Evolutionary conservation across 1,140 invertebrate genomes (phyloP).

Genomic region (Formica selysi): DNA sequence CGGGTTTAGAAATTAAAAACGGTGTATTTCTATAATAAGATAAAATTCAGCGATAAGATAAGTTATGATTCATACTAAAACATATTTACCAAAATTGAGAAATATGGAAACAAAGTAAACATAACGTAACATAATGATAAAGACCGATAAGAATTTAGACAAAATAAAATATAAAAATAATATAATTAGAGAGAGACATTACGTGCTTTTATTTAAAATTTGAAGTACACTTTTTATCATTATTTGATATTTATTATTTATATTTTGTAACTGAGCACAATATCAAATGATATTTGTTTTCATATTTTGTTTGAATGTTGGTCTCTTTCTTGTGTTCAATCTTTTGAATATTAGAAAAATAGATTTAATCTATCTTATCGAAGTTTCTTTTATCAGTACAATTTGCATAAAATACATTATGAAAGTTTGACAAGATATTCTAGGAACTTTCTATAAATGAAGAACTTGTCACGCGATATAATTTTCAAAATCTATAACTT

Average conservation of each 20-base stretch:
- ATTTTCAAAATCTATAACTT: constrained; percentile 13
- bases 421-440: neutral
- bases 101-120: neutral
- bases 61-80: neutral
- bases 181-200: neutral
- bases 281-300: no score
- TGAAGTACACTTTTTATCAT: neutral
- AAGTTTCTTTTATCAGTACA: no score
- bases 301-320: no score
- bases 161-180: neutral
- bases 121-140: neutral
- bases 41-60: no score
- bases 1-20: neutral
- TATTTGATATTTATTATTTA: neutral
- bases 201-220: neutral
- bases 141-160: neutral
- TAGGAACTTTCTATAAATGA: constrained; percentile 1
- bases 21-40: neutral
- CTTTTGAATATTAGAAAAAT: no score
- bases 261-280: no score
- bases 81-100: neutral
- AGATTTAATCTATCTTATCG: no score
- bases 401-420: neutral
- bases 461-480: neutral
- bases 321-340: no score